Evolutionary conservation across 2,888 invertebrate genomes (phyloP), one percentile per base, ranked within the genome.

Genomic region (Ctena decussata): DNA sequence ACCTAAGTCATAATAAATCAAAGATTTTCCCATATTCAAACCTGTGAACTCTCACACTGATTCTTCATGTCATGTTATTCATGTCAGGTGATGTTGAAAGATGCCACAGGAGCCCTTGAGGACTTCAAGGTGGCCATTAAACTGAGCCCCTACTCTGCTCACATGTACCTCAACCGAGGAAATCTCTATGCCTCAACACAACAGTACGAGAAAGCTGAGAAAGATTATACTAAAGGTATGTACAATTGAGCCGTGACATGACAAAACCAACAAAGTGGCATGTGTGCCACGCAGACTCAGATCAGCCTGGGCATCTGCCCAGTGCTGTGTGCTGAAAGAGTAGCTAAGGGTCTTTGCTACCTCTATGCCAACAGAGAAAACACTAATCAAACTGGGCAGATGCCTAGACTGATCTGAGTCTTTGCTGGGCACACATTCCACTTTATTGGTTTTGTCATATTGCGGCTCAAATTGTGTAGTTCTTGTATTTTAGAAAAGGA

Each of bases 111-210:
- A 18, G 96, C 96, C 0, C 87, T 95, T 83, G 90, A 79, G 37
- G 96, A 96, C 89, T 95, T 96, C 85, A 90, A 92, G 24, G 77
- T 82, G 30, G 95, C 96, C 35, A 92, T 94, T 73, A 89, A 92
- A 60, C 86, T 95, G 76, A 94, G 95, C 77, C 95, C 96, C 0
- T 90, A 93, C 87, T 94, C 95, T 0, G 95, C 95, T 11, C 95
- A 95, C 86, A 94, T 95, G 85, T 96, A 95, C 90, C 94, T 95
- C 85, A 96, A 96, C 92, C 85, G 96, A 79, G 96, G 93, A 21
- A 95, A 95, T 73, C 91, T 96, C 57, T 94, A 94, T 82, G 91
- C 93, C 30, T 94, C 95, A n/a, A 88, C 94, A 80, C 92, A 93
- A 21, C 90, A 93, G 85, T 94, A 88, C 77, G 93, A 94, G 11